Evolutionary conservation across 2,888 invertebrate species (phyloP).

Genomic region (Pyrrhosoma nymphula): DNA sequence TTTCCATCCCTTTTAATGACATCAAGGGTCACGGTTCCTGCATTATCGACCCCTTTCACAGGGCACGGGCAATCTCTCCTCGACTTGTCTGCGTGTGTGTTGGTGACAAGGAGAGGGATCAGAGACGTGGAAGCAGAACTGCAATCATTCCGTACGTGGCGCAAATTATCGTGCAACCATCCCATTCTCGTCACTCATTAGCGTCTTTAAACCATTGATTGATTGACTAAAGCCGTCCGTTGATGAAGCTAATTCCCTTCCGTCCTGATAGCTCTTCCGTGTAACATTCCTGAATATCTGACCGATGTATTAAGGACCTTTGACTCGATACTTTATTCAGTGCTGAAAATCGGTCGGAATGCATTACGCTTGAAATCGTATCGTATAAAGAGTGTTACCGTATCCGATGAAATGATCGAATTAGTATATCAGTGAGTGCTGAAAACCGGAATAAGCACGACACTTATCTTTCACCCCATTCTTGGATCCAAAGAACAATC

Average conservation of each 20-base stretch:
- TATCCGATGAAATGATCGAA: too few species aligned
- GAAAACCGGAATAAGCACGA: too few species aligned
- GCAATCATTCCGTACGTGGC: neutral
- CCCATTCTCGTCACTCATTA: neutral
- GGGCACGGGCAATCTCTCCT: neutral
- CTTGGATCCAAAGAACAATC: too few species aligned
- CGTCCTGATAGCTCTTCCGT: neutral
- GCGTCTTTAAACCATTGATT: neutral
- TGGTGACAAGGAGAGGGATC: neutral
- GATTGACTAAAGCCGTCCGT: neutral
- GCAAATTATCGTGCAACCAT: neutral
- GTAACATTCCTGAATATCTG: neutral
- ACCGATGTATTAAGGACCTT: too few species aligned
- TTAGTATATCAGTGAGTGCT: too few species aligned
- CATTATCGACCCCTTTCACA: neutral
- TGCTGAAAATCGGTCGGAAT: too few species aligned
- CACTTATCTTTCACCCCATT: too few species aligned
- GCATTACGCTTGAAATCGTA: too few species aligned
- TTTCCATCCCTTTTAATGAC: constrained; percentile 9
- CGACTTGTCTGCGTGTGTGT: neutral
- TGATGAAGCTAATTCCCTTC: neutral
- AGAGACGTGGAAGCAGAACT: neutral
- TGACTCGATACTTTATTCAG: too few species aligned
- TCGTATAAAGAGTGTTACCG: too few species aligned
- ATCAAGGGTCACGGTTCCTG: neutral